Conservation (phyloP, 1,140 invertebrate species). For the Drosophila kanapiae region DNA sequence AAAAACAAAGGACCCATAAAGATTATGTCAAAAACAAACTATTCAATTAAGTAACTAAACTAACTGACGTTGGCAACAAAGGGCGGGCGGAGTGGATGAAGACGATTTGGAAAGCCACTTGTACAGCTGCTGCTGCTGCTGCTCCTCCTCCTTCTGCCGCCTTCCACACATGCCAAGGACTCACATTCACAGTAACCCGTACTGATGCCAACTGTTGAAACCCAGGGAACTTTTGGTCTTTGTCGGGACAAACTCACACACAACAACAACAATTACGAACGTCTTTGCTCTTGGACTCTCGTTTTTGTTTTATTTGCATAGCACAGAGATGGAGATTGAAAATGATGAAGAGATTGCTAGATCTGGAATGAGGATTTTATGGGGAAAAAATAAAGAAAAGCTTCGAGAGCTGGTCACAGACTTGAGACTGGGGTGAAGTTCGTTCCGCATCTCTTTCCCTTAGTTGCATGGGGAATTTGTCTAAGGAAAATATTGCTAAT, state of each 20-base stretch:
- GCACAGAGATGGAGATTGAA: conserved; percentile 31
- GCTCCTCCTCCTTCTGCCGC: conserved; percentile 7
- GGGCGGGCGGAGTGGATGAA: conserved; percentile 7
- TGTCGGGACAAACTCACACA: conserved; percentile 55
- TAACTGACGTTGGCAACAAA: conserved; percentile 74
- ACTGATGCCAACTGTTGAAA: conserved; percentile 67
- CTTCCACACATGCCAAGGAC: conserved; percentile 53
- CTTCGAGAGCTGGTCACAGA: neutral
- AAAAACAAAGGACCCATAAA: conserved; percentile 82
- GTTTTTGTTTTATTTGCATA: conserved; percentile 73
- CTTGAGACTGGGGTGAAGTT: conserved; percentile 4
- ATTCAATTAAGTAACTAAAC: conserved; percentile 84
- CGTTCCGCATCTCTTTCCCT: neutral
- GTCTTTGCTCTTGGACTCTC: conserved; percentile 30
- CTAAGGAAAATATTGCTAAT: conserved; percentile 69
- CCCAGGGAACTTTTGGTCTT: conserved; percentile 65
- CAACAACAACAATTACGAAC: conserved; percentile 53
- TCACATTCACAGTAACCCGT: conserved; percentile 11
- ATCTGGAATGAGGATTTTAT: conserved; percentile 10
- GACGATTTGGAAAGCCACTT: conserved; percentile 32
- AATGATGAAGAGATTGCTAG: conserved; percentile 20
- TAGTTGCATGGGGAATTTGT: conserved; percentile 57
- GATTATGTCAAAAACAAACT: conserved; percentile 84
- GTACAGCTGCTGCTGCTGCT: conserved; percentile 19
- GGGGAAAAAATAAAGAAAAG: neutral